Evolutionary conservation across 2,888 invertebrate species (phyloP).

Genomic region (Dryobotodes eremita): DNA sequence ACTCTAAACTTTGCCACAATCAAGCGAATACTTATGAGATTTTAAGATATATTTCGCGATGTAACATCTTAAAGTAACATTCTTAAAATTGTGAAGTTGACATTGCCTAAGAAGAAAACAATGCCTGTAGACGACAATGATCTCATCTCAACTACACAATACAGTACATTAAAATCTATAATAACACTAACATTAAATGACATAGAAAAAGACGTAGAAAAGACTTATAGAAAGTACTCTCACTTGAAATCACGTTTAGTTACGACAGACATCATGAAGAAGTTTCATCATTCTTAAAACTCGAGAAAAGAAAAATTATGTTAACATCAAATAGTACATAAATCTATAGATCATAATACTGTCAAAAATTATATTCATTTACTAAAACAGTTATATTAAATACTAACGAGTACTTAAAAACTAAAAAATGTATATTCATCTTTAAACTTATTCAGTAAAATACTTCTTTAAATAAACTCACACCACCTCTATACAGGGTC

Average conservation of each 20-base stretch:
- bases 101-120: slow-evolving; percentile 29
- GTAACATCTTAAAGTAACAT: slow-evolving; percentile 36
- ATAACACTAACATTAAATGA: slow-evolving; percentile 89
- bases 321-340: slow-evolving; percentile 50
- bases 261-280: slow-evolving; percentile 78
- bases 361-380: slow-evolving; percentile 45
- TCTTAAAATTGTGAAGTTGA: slow-evolving; percentile 35
- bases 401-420: slow-evolving; percentile 27
- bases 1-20: slow-evolving; percentile 59
- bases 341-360: slow-evolving; percentile 60
- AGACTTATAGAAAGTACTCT: slow-evolving; percentile 85
- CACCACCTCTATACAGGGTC: not conserved
- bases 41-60: slow-evolving; percentile 47
- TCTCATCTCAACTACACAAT: slow-evolving; percentile 46
- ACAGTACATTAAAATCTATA: slow-evolving; percentile 56
- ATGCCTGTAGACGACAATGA: slow-evolving; percentile 52
- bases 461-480: slow-evolving; percentile 14
- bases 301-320: slow-evolving; percentile 51
- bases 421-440: slow-evolving; percentile 11
- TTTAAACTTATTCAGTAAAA: slow-evolving; percentile 4
- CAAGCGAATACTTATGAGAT: slow-evolving; percentile 52
- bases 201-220: slow-evolving; percentile 90
- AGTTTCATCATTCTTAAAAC: slow-evolving; percentile 52
- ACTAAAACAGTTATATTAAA: slow-evolving; percentile 28
- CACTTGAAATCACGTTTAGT: slow-evolving; percentile 89